These are phyloP conservation scores for Notiomystis cincta DNA, from an alignment of 2,113 vertebrate species.

Conservation along the genomic window DNA sequence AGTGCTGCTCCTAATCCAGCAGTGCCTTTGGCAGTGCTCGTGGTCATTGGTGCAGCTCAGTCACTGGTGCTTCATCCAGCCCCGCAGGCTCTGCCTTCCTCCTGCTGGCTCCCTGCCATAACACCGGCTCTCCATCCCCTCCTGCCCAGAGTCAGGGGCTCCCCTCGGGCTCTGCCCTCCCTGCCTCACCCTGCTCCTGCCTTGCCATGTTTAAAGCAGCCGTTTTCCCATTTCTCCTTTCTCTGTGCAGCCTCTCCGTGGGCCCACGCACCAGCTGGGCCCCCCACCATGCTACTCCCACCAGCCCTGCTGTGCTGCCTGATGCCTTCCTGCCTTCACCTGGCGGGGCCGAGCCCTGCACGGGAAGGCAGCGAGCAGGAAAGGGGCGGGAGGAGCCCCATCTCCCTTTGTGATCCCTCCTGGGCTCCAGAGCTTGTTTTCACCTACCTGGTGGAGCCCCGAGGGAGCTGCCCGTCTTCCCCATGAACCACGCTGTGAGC, in stretches of 20 bases:
- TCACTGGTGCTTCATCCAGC: background rate
- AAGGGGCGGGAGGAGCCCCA: background rate
- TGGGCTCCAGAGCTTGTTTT: background rate
- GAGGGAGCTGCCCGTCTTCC: background rate
- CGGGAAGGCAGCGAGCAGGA: accelerated
- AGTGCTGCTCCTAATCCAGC: background rate
- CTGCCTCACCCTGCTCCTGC: background rate
- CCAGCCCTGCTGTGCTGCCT: background rate
- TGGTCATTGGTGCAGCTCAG: accelerated
- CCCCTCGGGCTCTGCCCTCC: background rate
- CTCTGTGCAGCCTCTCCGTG: background rate
- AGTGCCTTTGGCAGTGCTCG: accelerated
- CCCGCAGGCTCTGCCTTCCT: background rate
- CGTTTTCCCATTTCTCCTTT: background rate
- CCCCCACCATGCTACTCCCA: slow-evolving; percentile 31
- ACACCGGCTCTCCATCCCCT: background rate
- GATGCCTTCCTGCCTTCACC: slow-evolving; percentile 7
- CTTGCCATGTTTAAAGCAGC: background rate
- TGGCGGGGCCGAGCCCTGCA: background rate
- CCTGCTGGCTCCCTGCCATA: background rate
- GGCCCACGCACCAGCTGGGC: slow-evolving; percentile 58
- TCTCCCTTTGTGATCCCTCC: background rate
- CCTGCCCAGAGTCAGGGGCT: background rate
- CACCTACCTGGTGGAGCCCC: background rate
- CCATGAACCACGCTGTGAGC: background rate